Evolutionary conservation across 2,888 invertebrate species (phyloP), one percentile per base, ranked within the genome.

Genomic region (Diarsia dahlii): DNA sequence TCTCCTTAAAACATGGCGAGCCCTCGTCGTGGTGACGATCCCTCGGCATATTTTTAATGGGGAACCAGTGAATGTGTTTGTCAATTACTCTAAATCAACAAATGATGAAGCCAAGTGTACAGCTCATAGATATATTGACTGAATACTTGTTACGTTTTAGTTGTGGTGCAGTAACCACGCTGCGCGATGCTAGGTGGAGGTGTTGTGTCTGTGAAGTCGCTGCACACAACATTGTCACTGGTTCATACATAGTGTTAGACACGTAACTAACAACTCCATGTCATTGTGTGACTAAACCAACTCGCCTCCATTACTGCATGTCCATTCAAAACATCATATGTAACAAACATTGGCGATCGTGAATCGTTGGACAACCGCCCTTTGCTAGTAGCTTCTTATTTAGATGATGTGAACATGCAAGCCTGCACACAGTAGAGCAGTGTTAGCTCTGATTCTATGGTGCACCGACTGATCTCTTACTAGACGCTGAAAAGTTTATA

Each of bases 241-340:
- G 34, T 65, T 62, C 68, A 68, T 48, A 62, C n/a, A 60, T 39
- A 23, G n/a, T 28, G n/a, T 78, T n/a, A 78, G 39, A 20, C 56
- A 34, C 10, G 39, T 45, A 48, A 50, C 54, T 80, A 77, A 80
- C 50, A 23, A 46, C 8, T 45, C 34, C 79, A 79, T 69, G 52
- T 10, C 79, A 77, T 56, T 60, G 52, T 60, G 39, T 64, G 28
- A 78, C 64, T 81, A 70, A 69, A 75, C 62, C 69, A 52, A 50
- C n/a, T 72, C 72, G 48, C 56, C 56, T 34, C 64, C 80, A 77
- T 80, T 52, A 50, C 50, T 46, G 73, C 76, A 77, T 80, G 64
- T 46, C 23, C 50, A 80, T 77, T 79, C 79, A 28, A 54, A 63
- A 52, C 60, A 28, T 62, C n/a, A 62, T 48, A 62, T 48, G 39